phyloP scores from a whole-genome alignment of 2,797 vertebrate genomes.

The Fundulus diaphanus region DNA sequence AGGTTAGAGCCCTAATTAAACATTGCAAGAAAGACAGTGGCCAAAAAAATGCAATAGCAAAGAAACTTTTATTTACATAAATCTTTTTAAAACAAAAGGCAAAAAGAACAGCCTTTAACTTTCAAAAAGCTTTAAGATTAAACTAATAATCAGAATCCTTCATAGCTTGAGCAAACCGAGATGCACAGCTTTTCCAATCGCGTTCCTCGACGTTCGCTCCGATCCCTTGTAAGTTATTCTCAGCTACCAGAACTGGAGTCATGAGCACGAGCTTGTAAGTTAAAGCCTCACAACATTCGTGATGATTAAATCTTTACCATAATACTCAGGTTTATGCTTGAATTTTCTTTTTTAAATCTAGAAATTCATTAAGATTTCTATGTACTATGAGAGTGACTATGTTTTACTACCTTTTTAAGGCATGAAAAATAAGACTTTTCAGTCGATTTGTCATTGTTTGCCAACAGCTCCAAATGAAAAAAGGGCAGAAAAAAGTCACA shows the following conservation, averaged over 20 bases:
- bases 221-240: conserved; percentile 19
- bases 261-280: conserved; percentile 33
- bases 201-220: conserved; percentile 6
- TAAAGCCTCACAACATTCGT: conserved; percentile 47
- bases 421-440: background rate
- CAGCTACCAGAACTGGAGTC: conserved; percentile 29
- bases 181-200: conserved; percentile 60
- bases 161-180: conserved; percentile 46
- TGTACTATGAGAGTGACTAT: background rate
- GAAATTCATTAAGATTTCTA: conserved; percentile 19
- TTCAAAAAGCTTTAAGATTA: conserved; percentile 57
- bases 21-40: background rate
- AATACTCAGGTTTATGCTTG: conserved; percentile 52
- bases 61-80: conserved; percentile 80
- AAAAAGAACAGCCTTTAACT: conserved; percentile 63
- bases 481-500: conserved; percentile 14
- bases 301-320: conserved; percentile 41
- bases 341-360: conserved; percentile 20
- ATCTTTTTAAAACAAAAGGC: conserved; percentile 75
- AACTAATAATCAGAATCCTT: conserved; percentile 61
- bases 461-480: conserved; percentile 12
- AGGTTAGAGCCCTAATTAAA: background rate
- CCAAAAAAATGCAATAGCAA: conserved; percentile 62
- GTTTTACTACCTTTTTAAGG: background rate
- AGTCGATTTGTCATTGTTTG: background rate